Percentiles rank a stretch among this genome's conserved stretches.
Conservation (phyloP, 2,888 invertebrate genomes). For the Ryuthela nishihirai region DNA sequence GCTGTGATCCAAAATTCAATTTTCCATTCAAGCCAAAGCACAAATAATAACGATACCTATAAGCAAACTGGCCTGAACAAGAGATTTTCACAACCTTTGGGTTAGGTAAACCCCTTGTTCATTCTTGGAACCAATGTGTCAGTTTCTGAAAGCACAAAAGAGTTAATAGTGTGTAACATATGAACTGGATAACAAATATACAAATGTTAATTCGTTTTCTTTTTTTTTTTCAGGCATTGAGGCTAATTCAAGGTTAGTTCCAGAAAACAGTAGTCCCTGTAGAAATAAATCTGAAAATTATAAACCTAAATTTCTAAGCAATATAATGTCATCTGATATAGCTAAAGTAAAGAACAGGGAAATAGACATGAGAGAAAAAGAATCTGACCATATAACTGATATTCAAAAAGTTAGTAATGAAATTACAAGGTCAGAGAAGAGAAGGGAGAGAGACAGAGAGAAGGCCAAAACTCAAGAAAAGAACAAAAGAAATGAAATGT, state of each 20-base stretch:
- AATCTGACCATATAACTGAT: background rate
- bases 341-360: conserved; percentile 12
- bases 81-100: too few species aligned
- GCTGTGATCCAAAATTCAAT: too few species aligned
- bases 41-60: too few species aligned
- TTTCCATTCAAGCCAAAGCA: too few species aligned
- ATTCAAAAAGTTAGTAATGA: conserved; percentile 6
- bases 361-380: background rate
- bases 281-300: conserved; percentile 4
- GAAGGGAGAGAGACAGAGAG: conserved; percentile 13
- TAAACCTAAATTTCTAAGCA: background rate
- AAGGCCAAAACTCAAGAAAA: conserved; percentile 26
- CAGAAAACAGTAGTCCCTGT: conserved; percentile 14
- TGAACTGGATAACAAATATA: too few species aligned
- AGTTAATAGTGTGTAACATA: too few species aligned
- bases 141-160: too few species aligned
- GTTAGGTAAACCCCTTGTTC: too few species aligned
- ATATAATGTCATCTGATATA: background rate
- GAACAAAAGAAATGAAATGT: conserved; percentile 14
- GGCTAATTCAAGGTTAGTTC: conserved; percentile 7
- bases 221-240: conserved; percentile 8
- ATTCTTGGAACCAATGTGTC: too few species aligned
- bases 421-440: conserved; percentile 7
- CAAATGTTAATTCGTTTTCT: too few species aligned
- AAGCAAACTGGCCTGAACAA: too few species aligned